Evolutionary conservation across 1,140 invertebrate species (phyloP).

Genomic region (Solen grandis): DNA sequence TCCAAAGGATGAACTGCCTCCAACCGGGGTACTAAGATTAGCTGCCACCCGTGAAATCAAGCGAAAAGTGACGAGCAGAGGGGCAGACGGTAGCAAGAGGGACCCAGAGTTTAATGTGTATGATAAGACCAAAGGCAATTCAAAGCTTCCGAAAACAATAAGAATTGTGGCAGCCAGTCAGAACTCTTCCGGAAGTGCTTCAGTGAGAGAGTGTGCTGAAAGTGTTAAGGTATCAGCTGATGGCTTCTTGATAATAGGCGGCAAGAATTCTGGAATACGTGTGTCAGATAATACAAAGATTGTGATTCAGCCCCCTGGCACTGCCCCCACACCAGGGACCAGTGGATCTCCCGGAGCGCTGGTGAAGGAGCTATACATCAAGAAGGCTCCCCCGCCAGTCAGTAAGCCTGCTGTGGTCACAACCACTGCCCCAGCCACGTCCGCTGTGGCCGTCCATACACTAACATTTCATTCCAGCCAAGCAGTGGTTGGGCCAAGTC

Average conservation of each 20-base stretch:
- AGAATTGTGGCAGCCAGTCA: slow-evolving; percentile 36
- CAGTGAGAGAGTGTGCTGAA: slow-evolving; percentile 40
- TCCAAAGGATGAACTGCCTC: slow-evolving; percentile 37
- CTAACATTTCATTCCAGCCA: neutral
- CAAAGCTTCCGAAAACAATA: slow-evolving; percentile 34
- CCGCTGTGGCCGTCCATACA: neutral
- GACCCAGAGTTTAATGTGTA: slow-evolving; percentile 32
- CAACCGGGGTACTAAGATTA: slow-evolving; percentile 32
- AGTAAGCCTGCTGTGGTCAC: no score
- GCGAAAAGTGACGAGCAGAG: slow-evolving; percentile 26
- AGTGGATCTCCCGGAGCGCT: no score
- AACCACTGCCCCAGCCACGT: neutral
- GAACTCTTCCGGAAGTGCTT: neutral
- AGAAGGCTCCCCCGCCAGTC: slow-evolving; percentile 7
- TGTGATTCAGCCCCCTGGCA: slow-evolving; percentile 41
- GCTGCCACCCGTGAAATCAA: slow-evolving; percentile 48
- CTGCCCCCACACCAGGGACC: neutral
- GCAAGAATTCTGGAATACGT: slow-evolving; percentile 48
- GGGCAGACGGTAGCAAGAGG: slow-evolving; percentile 8
- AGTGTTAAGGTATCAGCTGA: slow-evolving; percentile 47
- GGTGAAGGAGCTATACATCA: neutral
- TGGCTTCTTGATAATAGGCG: slow-evolving; percentile 48
- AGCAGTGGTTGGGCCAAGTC: no score
- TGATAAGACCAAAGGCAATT: slow-evolving; percentile 18
- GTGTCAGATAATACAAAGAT: slow-evolving; percentile 53